phyloP scores from a whole-genome alignment of 2,888 invertebrate species.

The Biston stratarius region DNA sequence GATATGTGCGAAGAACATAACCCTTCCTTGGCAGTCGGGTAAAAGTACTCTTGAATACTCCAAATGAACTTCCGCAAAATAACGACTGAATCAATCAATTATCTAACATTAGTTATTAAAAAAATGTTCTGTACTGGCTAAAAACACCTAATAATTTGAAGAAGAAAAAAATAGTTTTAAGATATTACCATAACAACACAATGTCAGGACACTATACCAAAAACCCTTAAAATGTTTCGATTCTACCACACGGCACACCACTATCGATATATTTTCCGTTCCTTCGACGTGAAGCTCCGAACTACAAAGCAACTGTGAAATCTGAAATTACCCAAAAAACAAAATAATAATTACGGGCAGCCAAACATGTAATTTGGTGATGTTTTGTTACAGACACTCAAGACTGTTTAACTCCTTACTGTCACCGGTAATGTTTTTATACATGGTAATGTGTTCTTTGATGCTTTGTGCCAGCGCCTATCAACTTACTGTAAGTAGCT shows the following conservation, averaged over 20 bases:
- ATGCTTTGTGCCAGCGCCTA: slow-evolving; percentile 76
- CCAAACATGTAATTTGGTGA: slow-evolving; percentile 27
- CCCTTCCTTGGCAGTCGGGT: no score
- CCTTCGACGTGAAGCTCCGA: slow-evolving; percentile 10
- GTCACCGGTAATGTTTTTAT: slow-evolving; percentile 79
- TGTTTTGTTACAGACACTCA: slow-evolving; percentile 64
- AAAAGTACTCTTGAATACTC: no score
- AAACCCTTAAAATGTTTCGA: neutral
- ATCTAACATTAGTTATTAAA: no score
- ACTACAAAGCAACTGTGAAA: slow-evolving; percentile 14
- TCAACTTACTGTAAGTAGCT: slow-evolving; percentile 69
- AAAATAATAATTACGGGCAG: slow-evolving; percentile 47
- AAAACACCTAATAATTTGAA: no score
- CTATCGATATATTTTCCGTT: slow-evolving; percentile 24
- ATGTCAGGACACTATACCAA: no score
- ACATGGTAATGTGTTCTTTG: slow-evolving; percentile 72
- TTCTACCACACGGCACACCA: neutral
- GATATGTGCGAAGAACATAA: no score
- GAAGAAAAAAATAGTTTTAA: no score
- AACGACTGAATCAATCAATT: no score
- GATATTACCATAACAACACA: no score
- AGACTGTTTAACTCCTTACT: slow-evolving; percentile 71
- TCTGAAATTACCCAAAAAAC: slow-evolving; percentile 31
- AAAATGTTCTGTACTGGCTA: no score
- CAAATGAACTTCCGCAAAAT: no score